Evolutionary conservation across 1,140 invertebrate species (phyloP), one percentile per base, ranked within the genome.

Genomic region (Frieseomelitta varia): DNA sequence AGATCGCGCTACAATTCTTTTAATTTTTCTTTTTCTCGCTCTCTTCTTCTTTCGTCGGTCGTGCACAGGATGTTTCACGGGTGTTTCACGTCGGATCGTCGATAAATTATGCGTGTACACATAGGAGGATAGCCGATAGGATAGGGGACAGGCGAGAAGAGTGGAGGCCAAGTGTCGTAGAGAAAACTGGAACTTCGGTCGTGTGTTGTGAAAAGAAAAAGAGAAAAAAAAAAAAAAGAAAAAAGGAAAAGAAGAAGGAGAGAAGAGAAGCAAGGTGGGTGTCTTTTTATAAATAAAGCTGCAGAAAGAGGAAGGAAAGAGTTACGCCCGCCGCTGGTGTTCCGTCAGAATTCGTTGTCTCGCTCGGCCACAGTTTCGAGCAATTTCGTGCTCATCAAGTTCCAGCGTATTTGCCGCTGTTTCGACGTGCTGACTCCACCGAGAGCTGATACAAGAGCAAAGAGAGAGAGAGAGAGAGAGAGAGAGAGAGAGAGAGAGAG

Each of bases 51-150:
- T 12, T 30, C 14, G 19, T 81, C 67, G 51, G 2, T 27, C 58
- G 58, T 76, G 67, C 30, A 4, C 47, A 81, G 80, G 61, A 76
- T 71, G 79, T n/a, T n/a, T n/a, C 51, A 61, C 68, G 24, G 72
- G 30, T 34, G 61, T 56, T 65, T 21, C 30, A 17, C 34, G 79
- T 55, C 11, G 34, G 21, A 53, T n/a, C 79, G 19, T 63, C 69
- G 55, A 11, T 14, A 53, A 81, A 76, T 76, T 27, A 55, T 75
- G 73, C 80, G 72, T 67, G 58, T 61, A 63, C 47, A 47, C 53
- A 63, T 47, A 47, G 39, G 61, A 39, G 71, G 79, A 65, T 81
- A 81, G 53, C 34, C 55, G 24, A n/a, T n/a, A n/a, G n/a, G n/a
- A n/a, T 17, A 72, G 56, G 39, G 61, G 27, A 73, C 21, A 24